Percentiles rank a stretch among this genome's conserved stretches.
phyloP scores from a whole-genome alignment of 1,140 invertebrate genomes.

The Zaprionus taronus region DNA sequence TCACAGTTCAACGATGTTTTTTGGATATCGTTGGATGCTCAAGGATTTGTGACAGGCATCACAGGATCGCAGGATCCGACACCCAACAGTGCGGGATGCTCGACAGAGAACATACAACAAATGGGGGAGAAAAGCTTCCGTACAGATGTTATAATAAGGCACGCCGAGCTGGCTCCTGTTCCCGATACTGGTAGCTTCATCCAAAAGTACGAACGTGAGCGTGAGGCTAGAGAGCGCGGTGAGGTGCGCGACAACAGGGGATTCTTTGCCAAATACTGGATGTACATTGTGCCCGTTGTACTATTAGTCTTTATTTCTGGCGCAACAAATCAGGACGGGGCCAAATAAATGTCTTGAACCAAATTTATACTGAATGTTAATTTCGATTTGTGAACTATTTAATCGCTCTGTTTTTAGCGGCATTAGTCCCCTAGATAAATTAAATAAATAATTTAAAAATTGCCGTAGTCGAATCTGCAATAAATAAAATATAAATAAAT shows the following conservation, averaged over 20 bases:
- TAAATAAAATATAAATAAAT: not conserved
- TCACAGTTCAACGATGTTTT: conserved; percentile 89
- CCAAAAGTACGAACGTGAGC: conserved; percentile 95
- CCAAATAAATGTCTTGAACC: conserved; percentile 56
- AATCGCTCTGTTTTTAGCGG: not conserved
- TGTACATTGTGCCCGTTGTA: conserved; percentile 96
- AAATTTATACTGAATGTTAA: conserved; percentile 32
- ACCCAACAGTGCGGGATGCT: conserved; percentile 84
- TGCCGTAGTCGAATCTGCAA: not conserved
- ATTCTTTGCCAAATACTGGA: conserved; percentile 99
- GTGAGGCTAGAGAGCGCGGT: conserved; percentile 94
- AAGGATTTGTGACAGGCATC: conserved; percentile 89
- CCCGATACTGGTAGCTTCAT: conserved; percentile 97
- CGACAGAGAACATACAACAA: conserved; percentile 76
- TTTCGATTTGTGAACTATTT: conserved; percentile 13
- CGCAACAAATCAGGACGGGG: conserved; percentile 91
- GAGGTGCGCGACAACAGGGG: conserved; percentile 96
- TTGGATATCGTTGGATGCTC: conserved; percentile 89
- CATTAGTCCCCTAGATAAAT: conserved; percentile 1
- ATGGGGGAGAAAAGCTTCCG: conserved; percentile 87
- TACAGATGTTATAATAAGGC: conserved; percentile 89
- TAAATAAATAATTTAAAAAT: conserved; percentile 4
- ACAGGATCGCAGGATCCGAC: conserved; percentile 85
- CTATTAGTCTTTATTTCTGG: conserved; percentile 94
- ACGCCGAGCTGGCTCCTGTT: conserved; percentile 90